phyloP scores from a whole-genome alignment of 1,140 invertebrate genomes.

The Dendroctonus ponderosae region DNA sequence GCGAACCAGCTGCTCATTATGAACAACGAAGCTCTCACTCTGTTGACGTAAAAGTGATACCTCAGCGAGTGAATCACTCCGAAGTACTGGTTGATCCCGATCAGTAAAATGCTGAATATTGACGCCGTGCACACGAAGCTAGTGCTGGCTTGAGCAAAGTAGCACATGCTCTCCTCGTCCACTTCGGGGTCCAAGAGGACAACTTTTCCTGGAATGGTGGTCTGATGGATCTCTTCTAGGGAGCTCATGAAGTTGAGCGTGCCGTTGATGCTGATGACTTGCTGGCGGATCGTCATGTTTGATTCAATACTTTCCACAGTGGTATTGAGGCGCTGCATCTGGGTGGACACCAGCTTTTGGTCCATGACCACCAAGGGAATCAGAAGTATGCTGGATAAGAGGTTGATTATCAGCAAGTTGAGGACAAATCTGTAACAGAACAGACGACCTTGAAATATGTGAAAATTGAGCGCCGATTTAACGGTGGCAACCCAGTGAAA shows the following conservation, averaged over 20 bases:
- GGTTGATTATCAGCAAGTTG: constrained; percentile 66
- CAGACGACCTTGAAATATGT: neutral
- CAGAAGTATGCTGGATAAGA: constrained; percentile 61
- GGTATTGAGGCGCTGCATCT: no score
- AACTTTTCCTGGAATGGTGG: neutral
- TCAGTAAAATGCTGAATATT: constrained; percentile 63
- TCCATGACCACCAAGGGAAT: constrained; percentile 61
- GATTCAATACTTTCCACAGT: constrained; percentile 17
- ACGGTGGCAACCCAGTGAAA: no score
- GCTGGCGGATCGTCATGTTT: constrained; percentile 28
- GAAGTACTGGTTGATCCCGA: constrained; percentile 82
- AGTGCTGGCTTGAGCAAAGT: constrained; percentile 55
- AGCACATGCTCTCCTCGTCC: constrained; percentile 47
- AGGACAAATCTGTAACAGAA: constrained; percentile 63
- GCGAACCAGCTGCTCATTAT: constrained; percentile 68
- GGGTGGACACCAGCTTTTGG: constrained; percentile 32
- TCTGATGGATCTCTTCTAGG: constrained; percentile 23
- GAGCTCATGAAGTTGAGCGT: constrained; percentile 32
- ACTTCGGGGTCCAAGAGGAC: neutral
- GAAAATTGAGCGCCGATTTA: no score
- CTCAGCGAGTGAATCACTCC: constrained; percentile 83
- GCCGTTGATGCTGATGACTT: constrained; percentile 20
- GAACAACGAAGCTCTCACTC: constrained; percentile 66
- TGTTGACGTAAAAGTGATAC: constrained; percentile 76
- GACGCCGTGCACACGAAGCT: constrained; percentile 57